Conservation (phyloP, 2,113 vertebrate species). For the Lucifuga dentata region DNA sequence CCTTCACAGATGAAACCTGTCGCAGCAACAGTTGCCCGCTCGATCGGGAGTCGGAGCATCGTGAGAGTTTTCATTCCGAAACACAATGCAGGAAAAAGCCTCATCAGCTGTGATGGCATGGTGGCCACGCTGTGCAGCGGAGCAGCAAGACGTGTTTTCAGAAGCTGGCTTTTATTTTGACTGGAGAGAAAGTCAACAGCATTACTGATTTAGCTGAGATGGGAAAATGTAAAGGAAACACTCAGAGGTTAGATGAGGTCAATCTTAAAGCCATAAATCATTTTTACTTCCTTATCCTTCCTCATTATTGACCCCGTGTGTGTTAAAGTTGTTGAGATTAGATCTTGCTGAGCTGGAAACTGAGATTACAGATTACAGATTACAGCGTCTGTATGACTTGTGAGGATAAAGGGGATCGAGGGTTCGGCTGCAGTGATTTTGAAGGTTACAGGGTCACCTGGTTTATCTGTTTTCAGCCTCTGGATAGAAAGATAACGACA, state of each 20-base stretch:
- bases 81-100: constrained; percentile 11
- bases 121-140: constrained; percentile 3
- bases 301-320: constrained; percentile 57
- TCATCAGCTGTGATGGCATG: constrained; percentile 20
- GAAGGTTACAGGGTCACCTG: constrained; percentile 27
- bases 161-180: background rate
- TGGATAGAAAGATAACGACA: too few species aligned
- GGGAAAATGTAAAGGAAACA: constrained; percentile 44
- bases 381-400: constrained; percentile 8
- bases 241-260: constrained; percentile 22
- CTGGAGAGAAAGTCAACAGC: background rate
- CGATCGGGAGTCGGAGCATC: too few species aligned
- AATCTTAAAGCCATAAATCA: constrained; percentile 52
- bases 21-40: too few species aligned
- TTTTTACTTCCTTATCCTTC: constrained; percentile 55
- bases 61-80: too few species aligned
- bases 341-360: constrained; percentile 50
- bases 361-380: too few species aligned
- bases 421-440: constrained; percentile 5
- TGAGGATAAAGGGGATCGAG: background rate
- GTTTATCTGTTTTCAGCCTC: too few species aligned
- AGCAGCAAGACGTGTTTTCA: constrained; percentile 11
- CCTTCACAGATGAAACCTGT: constrained; percentile 12
- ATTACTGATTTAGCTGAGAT: constrained; percentile 45
- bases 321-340: constrained; percentile 52